Conservation (phyloP, 2,888 invertebrate species). For the Lamproptera curius region DNA sequence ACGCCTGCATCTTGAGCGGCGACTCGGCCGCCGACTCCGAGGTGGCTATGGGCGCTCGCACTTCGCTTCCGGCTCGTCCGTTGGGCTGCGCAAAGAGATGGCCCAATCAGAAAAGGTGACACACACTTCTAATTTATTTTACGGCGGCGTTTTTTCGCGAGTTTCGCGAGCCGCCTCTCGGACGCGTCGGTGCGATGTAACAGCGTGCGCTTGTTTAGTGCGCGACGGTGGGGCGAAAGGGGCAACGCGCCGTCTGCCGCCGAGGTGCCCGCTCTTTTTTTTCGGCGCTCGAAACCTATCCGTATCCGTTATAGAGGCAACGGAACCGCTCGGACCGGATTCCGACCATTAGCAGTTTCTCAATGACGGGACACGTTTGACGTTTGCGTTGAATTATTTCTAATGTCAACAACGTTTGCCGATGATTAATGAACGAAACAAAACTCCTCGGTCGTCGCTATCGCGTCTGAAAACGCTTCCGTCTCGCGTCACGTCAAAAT, state of each 20-base stretch:
- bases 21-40: slow-evolving; percentile 72
- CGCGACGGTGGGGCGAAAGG: slow-evolving; percentile 37
- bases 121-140: too few relatives aligned
- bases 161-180: slow-evolving; percentile 16
- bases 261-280: slow-evolving; percentile 28
- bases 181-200: slow-evolving; percentile 29
- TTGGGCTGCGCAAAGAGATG: slow-evolving; percentile 56
- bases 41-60: slow-evolving; percentile 74
- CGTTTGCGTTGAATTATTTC: slow-evolving; percentile 4
- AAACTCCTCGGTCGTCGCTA: slow-evolving; percentile 10
- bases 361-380: slow-evolving; percentile 8
- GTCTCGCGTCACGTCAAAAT: slow-evolving; percentile 11
- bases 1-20: slow-evolving; percentile 71
- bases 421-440: slow-evolving; percentile 1
- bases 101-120: too few relatives aligned
- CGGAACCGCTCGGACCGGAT: slow-evolving; percentile 22
- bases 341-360: slow-evolving; percentile 1
- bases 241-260: slow-evolving; percentile 54
- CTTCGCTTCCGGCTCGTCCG: slow-evolving; percentile 60
- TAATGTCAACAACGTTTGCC: slow-evolving; percentile 5
- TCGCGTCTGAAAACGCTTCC: too few relatives aligned
- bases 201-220: slow-evolving; percentile 21
- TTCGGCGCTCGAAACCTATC: slow-evolving; percentile 20
- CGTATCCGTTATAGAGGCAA: slow-evolving; percentile 38
- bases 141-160: slow-evolving; percentile 3